These are phyloP conservation scores for Lepus townsendii DNA, from an alignment of 2,797 vertebrate genomes.

Conservation along the genomic window DNA sequence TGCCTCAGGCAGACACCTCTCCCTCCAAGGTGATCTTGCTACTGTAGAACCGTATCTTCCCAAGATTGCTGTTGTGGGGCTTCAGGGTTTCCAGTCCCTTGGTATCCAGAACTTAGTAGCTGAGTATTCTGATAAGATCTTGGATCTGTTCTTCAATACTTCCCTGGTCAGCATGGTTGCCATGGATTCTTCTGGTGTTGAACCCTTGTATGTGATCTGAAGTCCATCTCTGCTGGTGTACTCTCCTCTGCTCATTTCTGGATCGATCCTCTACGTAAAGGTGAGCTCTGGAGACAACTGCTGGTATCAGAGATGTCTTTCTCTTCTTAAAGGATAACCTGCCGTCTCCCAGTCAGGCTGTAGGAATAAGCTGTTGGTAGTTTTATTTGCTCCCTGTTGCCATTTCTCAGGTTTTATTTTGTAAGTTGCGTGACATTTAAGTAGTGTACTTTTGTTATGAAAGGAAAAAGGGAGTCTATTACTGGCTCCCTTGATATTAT, in stretches of 20 bases:
- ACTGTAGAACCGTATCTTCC: not conserved
- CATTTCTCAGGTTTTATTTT: not conserved
- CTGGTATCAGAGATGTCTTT: not conserved
- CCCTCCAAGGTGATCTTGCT: not conserved
- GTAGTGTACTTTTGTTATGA: not conserved
- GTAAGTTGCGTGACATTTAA: not conserved
- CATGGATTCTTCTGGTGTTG: not conserved
- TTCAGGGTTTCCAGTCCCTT: not conserved
- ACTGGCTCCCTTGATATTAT: not conserved
- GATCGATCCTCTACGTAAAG: not conserved
- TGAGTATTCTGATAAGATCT: not conserved
- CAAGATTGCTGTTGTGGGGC: not conserved
- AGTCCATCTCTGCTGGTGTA: not conserved
- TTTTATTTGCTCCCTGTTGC: constrained; percentile 1
- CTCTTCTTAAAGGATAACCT: not conserved
- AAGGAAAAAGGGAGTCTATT: not conserved
- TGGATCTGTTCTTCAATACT: not conserved
- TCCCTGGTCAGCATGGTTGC: not conserved
- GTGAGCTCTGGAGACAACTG: not conserved
- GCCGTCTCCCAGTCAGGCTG: not conserved
- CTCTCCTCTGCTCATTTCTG: not conserved
- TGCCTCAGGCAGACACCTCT: not conserved
- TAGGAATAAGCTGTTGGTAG: not conserved
- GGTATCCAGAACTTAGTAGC: not conserved
- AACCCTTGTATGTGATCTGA: not conserved